Evolutionary conservation across 2,113 vertebrate species (phyloP).

Genomic region (Paradisaea rubra): DNA sequence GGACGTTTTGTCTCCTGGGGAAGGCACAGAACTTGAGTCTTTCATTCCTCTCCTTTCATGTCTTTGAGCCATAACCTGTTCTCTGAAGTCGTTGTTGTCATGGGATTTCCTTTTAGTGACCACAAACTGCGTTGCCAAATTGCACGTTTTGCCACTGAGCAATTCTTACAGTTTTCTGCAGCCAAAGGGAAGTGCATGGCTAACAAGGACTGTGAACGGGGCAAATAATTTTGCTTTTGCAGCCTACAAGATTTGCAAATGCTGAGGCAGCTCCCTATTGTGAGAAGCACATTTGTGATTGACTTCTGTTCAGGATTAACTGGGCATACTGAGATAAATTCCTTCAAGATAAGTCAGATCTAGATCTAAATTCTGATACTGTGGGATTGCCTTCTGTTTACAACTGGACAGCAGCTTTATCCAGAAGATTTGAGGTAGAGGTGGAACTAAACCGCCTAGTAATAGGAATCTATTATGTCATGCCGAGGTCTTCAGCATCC

Average conservation of each 20-base stretch:
- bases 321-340: not conserved
- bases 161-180: not conserved
- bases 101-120: not conserved
- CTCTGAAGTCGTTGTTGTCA: not conserved
- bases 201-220: not conserved
- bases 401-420: not conserved
- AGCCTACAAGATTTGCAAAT: not conserved
- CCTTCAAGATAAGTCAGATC: not conserved
- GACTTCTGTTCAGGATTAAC: not conserved
- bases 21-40: not conserved
- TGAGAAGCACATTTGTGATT: not conserved
- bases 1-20: not conserved
- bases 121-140: not conserved
- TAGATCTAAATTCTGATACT: not conserved
- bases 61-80: conserved; percentile 13
- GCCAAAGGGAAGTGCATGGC: not conserved
- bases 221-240: not conserved
- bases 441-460: not conserved
- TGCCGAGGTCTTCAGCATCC: not conserved
- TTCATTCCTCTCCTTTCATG: not conserved
- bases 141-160: not conserved
- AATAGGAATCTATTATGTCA: not conserved
- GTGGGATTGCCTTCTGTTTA: not conserved
- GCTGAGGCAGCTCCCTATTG: not conserved
- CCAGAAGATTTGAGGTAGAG: not conserved